A percentile compares a stretch with the other conserved stretches of the same genome.
Conservation (phyloP, 2,888 invertebrate species). For the Caenorhabditis virilis region DNA sequence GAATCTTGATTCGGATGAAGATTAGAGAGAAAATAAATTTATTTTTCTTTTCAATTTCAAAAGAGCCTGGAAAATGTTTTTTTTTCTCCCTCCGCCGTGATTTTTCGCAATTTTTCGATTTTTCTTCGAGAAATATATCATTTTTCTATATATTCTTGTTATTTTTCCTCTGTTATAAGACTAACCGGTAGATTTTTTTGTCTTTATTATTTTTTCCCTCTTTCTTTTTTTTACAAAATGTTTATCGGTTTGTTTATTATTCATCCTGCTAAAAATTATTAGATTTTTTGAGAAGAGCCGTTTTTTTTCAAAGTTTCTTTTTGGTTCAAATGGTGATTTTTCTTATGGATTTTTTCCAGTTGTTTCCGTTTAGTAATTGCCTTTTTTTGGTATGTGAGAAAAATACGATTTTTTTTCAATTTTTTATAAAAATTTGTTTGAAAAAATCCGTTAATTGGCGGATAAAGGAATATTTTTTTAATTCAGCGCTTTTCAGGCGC, state of each 20-base stretch:
- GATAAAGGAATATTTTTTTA: too few species aligned
- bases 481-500: too few species aligned
- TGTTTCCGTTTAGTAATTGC: constrained; percentile 1
- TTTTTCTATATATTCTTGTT: constrained; percentile 3
- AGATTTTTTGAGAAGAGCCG: too few species aligned
- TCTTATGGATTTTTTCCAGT: neutral
- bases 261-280: constrained; percentile 3
- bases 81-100: neutral
- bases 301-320: too few species aligned
- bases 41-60: too few species aligned
- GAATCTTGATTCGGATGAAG: constrained; percentile 49
- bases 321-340: neutral
- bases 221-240: constrained; percentile 2
- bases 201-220: neutral
- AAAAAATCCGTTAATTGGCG: too few species aligned
- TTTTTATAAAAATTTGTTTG: too few species aligned
- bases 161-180: neutral
- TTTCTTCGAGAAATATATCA: too few species aligned
- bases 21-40: too few species aligned
- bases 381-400: neutral
- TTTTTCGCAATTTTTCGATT: constrained; percentile 5
- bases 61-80: neutral
- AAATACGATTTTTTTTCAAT: neutral
- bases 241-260: constrained; percentile 2
- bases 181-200: constrained; percentile 30